Conservation (phyloP, 2,113 vertebrate genomes). For the Papio anubis region DNA sequence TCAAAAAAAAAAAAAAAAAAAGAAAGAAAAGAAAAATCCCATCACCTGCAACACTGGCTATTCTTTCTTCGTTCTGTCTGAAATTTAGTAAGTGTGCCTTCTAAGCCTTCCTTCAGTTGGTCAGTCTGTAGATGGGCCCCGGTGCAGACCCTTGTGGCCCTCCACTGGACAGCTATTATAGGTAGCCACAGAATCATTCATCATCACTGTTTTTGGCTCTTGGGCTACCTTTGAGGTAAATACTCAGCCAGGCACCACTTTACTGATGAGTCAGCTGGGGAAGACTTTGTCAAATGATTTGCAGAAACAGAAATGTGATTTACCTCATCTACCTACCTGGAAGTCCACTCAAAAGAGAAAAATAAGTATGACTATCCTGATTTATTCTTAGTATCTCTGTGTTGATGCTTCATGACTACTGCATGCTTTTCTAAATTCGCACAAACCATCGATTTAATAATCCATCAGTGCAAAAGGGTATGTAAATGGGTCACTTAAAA, state of each 20-base stretch:
- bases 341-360: background rate
- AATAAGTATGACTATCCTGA: background rate
- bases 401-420: background rate
- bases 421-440: slow-evolving; percentile 9
- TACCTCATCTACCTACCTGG: background rate
- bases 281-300: background rate
- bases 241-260: background rate
- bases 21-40: background rate
- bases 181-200: background rate
- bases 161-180: background rate
- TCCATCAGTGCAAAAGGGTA: background rate
- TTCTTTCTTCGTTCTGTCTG: background rate
- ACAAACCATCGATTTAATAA: background rate
- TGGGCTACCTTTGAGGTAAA: background rate
- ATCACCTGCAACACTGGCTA: background rate
- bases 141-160: background rate
- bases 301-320: background rate
- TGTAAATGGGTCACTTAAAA: background rate
- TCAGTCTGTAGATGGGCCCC: rapidly evolving
- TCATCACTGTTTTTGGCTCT: background rate
- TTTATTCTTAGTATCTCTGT: background rate
- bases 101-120: background rate
- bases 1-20: background rate
- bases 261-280: rapidly evolving
- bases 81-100: background rate